Percentiles rank a stretch among this genome's conserved stretches.
Conservation (phyloP, 2,113 vertebrate genomes). For the Urocynchramus pylzowi region DNA sequence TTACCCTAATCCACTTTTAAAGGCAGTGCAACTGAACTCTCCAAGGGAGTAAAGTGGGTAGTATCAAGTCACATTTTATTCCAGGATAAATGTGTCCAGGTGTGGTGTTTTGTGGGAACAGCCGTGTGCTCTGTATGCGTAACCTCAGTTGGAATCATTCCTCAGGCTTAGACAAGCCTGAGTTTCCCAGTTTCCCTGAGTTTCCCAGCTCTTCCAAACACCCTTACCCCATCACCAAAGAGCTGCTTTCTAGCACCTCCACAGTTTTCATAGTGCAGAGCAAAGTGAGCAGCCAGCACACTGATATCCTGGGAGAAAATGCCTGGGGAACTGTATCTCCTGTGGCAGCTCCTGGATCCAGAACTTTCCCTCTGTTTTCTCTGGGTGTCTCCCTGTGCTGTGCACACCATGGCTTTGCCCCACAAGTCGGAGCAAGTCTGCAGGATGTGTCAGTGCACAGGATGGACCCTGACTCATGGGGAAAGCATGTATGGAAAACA, state of each 20-base stretch:
- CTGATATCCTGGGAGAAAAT: background rate
- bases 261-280: background rate
- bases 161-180: background rate
- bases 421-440: conserved; percentile 15
- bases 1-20: background rate
- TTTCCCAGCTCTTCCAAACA: background rate
- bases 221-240: background rate
- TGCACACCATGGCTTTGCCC: background rate
- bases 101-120: background rate
- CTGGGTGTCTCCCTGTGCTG: background rate
- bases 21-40: background rate
- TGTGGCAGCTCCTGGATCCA: background rate
- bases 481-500: background rate
- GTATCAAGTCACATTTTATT: background rate
- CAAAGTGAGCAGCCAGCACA: background rate
- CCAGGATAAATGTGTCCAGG: background rate
- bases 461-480: conserved; percentile 43
- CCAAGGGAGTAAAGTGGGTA: background rate
- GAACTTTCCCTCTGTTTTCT: background rate
- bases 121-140: background rate
- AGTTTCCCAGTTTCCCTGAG: background rate
- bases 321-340: background rate
- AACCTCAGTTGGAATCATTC: background rate
- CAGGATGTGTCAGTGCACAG: background rate
- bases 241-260: background rate